phyloP scores from a whole-genome alignment of 2,797 vertebrate species.

The Liasis olivaceus region DNA sequence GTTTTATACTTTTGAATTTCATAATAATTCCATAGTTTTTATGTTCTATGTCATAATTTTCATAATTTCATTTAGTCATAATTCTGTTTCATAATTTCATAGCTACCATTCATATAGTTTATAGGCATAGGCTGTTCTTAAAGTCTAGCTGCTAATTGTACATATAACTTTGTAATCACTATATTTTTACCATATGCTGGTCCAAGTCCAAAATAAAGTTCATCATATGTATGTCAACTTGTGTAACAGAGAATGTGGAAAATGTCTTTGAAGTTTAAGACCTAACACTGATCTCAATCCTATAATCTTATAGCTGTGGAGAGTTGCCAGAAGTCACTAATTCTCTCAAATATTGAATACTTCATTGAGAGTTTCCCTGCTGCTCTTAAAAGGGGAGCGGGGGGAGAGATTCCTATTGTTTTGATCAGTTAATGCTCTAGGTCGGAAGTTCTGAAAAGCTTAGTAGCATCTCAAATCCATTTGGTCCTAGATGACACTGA shows the following conservation, averaged over 20 bases:
- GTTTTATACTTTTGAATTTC: background rate
- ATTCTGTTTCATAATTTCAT: background rate
- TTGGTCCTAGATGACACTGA: background rate
- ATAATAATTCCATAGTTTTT: slow-evolving; percentile 16
- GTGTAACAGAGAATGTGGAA: background rate
- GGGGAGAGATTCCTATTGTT: background rate
- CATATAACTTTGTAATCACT: background rate
- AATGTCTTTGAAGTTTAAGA: background rate
- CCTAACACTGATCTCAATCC: background rate
- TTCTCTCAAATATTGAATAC: background rate
- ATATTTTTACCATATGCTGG: background rate
- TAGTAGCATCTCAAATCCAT: background rate
- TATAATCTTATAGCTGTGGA: background rate
- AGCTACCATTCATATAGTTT: background rate
- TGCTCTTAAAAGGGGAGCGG: background rate
- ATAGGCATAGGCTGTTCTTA: background rate
- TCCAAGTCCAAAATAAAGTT: background rate
- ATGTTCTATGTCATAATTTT: background rate
- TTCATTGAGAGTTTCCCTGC: background rate
- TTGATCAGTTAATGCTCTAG: background rate
- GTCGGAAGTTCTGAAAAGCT: background rate
- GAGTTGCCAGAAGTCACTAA: background rate
- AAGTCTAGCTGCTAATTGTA: background rate
- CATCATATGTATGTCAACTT: background rate
- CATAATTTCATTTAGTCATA: background rate